Percentiles rank a stretch among this genome's conserved stretches.
These are phyloP conservation scores for Rousettus madagascariensis DNA, from an alignment of 2,797 vertebrate genomes.

Conservation along the genomic window DNA sequence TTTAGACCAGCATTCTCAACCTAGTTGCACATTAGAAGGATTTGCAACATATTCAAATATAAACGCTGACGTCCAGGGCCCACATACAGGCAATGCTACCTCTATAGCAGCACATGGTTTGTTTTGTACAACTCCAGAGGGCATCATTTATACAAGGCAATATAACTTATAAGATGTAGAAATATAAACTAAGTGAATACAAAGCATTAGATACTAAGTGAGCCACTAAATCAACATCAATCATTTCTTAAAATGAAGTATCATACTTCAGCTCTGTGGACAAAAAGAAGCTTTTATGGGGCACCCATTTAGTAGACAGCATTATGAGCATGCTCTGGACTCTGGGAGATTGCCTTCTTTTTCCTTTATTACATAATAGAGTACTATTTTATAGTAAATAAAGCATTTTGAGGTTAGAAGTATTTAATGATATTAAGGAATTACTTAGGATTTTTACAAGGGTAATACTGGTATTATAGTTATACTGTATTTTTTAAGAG, in stretches of 20 bases:
- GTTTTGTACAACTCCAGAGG: not conserved
- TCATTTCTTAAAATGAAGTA: conserved; percentile 3
- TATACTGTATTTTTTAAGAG: conserved; percentile 16
- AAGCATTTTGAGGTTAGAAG: not conserved
- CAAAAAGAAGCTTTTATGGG: not conserved
- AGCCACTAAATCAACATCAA: not conserved
- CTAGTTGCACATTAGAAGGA: not conserved
- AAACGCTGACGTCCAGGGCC: not conserved
- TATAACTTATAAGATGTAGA: not conserved
- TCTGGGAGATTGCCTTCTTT: not conserved
- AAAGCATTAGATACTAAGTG: not conserved
- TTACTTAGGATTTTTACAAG: not conserved
- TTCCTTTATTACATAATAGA: not conserved
- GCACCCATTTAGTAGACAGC: not conserved
- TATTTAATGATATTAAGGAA: not conserved
- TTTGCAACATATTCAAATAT: not conserved
- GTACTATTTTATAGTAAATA: not conserved
- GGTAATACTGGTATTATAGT: not conserved
- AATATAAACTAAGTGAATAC: not conserved
- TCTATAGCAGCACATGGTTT: not conserved
- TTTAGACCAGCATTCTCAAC: not conserved
- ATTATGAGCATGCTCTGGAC: not conserved
- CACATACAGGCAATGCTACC: not conserved
- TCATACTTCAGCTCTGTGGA: not conserved
- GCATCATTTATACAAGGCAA: not conserved